These are phyloP conservation scores for Salpingus planirostris DNA, from an alignment of 2,888 invertebrate species.

Conservation along the genomic window DNA sequence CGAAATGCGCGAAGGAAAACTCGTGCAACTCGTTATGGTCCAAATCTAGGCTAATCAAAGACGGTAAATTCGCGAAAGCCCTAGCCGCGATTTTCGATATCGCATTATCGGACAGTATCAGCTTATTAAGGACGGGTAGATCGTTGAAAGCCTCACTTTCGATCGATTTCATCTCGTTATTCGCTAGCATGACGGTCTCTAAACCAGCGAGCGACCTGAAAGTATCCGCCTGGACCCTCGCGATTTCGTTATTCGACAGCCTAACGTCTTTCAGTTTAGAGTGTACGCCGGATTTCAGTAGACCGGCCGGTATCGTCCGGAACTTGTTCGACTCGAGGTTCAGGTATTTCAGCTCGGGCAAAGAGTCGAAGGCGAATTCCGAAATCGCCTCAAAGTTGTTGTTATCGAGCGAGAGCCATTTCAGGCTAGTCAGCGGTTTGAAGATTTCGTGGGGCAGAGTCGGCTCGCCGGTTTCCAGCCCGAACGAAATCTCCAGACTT, in stretches of 20 bases:
- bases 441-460: slow-evolving; percentile 71
- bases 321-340: slow-evolving; percentile 82
- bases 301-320: slow-evolving; percentile 56
- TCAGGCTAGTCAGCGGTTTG: slow-evolving; percentile 61
- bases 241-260: slow-evolving; percentile 72
- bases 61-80: slow-evolving; percentile 68
- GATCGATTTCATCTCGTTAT: slow-evolving; percentile 65
- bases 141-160: slow-evolving; percentile 66
- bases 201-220: slow-evolving; percentile 65
- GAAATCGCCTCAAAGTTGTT: slow-evolving; percentile 72
- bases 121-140: slow-evolving; percentile 67
- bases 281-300: slow-evolving; percentile 62
- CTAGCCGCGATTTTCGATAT: slow-evolving; percentile 62
- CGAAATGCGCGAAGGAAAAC: slow-evolving; percentile 58
- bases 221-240: slow-evolving; percentile 56
- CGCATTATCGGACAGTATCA: slow-evolving; percentile 77
- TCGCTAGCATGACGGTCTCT: slow-evolving; percentile 68
- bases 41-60: slow-evolving; percentile 68
- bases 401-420: slow-evolving; percentile 81
- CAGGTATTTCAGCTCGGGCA: slow-evolving; percentile 65
- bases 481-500: slow-evolving; percentile 78
- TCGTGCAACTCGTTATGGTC: slow-evolving; percentile 68
- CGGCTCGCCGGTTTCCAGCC: slow-evolving; percentile 69
- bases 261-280: slow-evolving; percentile 68
- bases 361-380: slow-evolving; percentile 59